Percentiles rank a stretch among this genome's conserved stretches.
Conservation (phyloP, 2,113 vertebrate species). For the Lipophrys pholis region DNA sequence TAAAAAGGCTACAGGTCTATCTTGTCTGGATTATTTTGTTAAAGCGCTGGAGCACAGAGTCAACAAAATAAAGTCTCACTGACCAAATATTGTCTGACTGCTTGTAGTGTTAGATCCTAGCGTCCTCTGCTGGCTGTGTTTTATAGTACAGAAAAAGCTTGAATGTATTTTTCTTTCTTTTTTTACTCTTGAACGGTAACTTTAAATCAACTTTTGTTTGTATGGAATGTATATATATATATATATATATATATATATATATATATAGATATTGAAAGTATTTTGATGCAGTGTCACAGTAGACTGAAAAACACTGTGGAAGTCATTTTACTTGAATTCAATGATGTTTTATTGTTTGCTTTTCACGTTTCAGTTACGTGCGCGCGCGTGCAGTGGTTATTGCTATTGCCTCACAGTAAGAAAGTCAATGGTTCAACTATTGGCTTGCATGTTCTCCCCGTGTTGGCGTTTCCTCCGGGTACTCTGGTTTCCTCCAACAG, state of each 20-base stretch:
- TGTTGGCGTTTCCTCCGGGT: too few species aligned
- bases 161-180: constrained; percentile 18
- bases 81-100: constrained; percentile 4
- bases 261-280: too few species aligned
- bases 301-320: not conserved
- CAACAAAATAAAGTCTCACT: not conserved
- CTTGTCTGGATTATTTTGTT: too few species aligned
- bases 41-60: not conserved
- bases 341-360: too few species aligned
- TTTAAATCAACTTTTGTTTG: not conserved
- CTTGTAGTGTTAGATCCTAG: not conserved
- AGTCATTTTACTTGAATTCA: not conserved
- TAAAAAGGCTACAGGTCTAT: too few species aligned
- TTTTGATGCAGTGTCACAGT: not conserved
- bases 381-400: too few species aligned
- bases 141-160: not conserved
- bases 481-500: too few species aligned
- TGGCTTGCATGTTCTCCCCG: too few species aligned
- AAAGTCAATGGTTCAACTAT: too few species aligned
- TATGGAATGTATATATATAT: constrained; percentile 1
- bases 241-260: not conserved
- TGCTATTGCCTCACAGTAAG: too few species aligned
- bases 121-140: too few species aligned
- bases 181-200: not conserved
- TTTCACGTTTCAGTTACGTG: too few species aligned